phyloP scores from a whole-genome alignment of 2,888 invertebrate genomes.

The Agrotis exclamationis region DNA sequence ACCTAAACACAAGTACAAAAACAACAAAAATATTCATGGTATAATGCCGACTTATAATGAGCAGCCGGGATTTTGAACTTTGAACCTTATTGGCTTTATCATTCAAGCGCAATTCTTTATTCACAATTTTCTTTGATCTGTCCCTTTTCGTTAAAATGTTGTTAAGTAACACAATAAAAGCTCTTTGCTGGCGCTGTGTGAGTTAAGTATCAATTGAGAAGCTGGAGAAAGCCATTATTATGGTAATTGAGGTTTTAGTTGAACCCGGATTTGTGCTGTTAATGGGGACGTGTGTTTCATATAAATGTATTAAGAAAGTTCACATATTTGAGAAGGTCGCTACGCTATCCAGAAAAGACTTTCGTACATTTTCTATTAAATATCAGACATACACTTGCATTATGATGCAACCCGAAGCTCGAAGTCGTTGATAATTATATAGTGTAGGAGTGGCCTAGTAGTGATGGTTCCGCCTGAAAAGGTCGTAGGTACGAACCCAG shows the following conservation, averaged over 20 bases:
- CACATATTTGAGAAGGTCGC: no score
- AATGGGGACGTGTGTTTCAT: neutral
- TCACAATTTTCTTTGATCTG: constrained; percentile 40
- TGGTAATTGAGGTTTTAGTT: constrained; percentile 24
- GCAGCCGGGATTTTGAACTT: constrained; percentile 21
- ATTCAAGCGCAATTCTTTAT: constrained; percentile 36
- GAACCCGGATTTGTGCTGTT: neutral
- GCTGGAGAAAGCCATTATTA: constrained; percentile 18
- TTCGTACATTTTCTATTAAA: neutral
- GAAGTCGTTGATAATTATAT: no score
- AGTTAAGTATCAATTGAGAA: constrained; percentile 17
- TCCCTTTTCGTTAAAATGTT: constrained; percentile 23
- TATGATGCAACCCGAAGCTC: no score
- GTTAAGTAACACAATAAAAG: constrained; percentile 29
- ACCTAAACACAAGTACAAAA: constrained; percentile 18
- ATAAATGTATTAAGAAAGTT: neutral
- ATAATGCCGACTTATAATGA: constrained; percentile 34
- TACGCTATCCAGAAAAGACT: neutral
- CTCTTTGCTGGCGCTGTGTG: constrained; percentile 11
- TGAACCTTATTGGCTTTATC: constrained; percentile 31
- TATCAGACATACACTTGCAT: neutral
- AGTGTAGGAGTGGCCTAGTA: no score
- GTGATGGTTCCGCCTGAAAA: no score
- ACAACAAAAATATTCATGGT: constrained; percentile 11
- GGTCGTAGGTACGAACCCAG: no score